These are phyloP conservation scores for Stenchaetothrips biformis DNA, from an alignment of 2,888 invertebrate species.

Conservation along the genomic window DNA sequence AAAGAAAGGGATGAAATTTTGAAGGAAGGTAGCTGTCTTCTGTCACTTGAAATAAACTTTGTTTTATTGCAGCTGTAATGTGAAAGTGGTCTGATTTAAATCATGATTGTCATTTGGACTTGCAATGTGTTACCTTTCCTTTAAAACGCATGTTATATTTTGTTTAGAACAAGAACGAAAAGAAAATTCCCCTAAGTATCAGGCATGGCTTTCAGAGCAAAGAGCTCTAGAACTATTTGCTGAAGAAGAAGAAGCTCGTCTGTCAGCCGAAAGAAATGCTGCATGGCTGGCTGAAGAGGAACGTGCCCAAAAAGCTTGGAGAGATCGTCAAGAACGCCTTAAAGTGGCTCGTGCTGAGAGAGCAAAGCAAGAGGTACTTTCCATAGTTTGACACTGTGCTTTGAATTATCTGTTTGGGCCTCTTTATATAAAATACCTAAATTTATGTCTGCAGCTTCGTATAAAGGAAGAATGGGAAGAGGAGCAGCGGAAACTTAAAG, in stretches of 20 bases:
- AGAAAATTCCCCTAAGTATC: constrained; percentile 50
- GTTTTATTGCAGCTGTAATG: neutral
- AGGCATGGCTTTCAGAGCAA: constrained; percentile 53
- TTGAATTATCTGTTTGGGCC: neutral
- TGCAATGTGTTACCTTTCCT: neutral
- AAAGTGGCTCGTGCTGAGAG: constrained; percentile 54
- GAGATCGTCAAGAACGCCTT: constrained; percentile 55
- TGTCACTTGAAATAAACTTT: neutral
- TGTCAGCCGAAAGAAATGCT: constrained; percentile 54
- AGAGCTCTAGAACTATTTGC: constrained; percentile 51
- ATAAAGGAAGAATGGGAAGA: constrained; percentile 63
- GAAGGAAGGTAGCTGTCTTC: constrained; percentile 44
- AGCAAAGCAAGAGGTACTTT: constrained; percentile 55
- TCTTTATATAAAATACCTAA: neutral
- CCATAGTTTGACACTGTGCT: constrained; percentile 40
- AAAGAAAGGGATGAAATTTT: constrained; percentile 51
- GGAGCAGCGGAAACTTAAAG: constrained; percentile 55
- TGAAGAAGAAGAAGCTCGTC: constrained; percentile 52
- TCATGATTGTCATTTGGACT: neutral
- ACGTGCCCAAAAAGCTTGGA: constrained; percentile 60
- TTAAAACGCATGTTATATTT: constrained; percentile 32
- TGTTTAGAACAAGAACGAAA: constrained; percentile 45
- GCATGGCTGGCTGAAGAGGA: constrained; percentile 64
- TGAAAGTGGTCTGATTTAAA: neutral
- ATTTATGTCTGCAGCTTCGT: constrained; percentile 38